Conservation (phyloP, 2,888 invertebrate species). For the Cephus sareptanus region DNA sequence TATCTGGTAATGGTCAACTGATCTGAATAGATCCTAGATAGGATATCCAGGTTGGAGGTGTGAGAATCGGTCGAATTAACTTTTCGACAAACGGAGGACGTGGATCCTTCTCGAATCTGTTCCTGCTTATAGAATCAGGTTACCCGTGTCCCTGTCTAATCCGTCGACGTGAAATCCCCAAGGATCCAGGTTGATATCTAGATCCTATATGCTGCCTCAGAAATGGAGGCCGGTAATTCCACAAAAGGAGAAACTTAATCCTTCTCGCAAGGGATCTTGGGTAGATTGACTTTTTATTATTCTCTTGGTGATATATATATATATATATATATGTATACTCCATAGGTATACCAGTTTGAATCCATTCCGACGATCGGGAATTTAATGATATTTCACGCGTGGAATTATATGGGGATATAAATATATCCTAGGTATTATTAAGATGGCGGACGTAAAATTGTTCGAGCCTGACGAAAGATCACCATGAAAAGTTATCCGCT, state of each 20-base stretch:
- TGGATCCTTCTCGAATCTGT: not conserved
- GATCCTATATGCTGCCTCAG: not conserved
- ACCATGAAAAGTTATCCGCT: not conserved
- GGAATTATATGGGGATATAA: no score
- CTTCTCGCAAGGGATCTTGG: not conserved
- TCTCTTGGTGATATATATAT: no score
- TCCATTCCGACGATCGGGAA: no score
- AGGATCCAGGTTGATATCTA: not conserved
- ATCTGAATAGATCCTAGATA: no score
- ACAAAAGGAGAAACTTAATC: constrained; percentile 22
- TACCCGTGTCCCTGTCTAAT: not conserved
- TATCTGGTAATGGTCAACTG: no score
- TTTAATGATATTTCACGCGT: no score
- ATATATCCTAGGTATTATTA: no score
- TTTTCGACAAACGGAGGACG: not conserved
- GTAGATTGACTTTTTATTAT: no score
- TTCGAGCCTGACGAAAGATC: no score
- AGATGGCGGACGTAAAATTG: no score
- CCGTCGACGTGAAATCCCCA: not conserved
- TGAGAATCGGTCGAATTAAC: not conserved
- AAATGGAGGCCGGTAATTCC: constrained; percentile 10
- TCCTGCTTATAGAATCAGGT: not conserved
- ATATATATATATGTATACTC: no score
- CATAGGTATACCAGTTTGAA: no score
- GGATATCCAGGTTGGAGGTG: not conserved